A percentile compares a stretch with the other conserved stretches of the same genome.
Conservation (phyloP, 1,140 invertebrate genomes). For the Paraescarpia echinospica region DNA sequence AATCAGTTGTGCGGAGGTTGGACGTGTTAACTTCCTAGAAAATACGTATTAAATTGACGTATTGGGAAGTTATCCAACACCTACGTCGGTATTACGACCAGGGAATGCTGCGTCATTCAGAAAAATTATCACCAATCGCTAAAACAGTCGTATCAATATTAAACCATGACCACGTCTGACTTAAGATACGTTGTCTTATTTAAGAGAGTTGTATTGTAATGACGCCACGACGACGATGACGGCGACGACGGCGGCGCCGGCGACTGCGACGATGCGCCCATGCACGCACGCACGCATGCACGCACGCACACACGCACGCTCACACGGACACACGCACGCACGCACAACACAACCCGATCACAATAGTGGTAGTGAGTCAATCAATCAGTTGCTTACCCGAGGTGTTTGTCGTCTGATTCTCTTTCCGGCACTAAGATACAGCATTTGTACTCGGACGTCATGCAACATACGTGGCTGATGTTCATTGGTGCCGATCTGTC, state of each 20-base stretch:
- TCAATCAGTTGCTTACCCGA: neutral
- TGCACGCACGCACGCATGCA: neutral
- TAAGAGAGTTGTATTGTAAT: no score
- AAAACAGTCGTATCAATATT: neutral
- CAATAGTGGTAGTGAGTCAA: neutral
- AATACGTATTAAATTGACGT: neutral
- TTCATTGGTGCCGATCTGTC: neutral
- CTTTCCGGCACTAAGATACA: neutral
- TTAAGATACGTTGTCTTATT: neutral
- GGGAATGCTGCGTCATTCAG: no score
- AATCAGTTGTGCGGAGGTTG: neutral
- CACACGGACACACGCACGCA: neutral
- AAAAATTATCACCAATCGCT: no score
- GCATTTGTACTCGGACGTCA: neutral
- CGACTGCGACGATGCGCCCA: neutral
- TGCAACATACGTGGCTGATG: neutral
- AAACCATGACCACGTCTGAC: neutral
- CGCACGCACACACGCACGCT: neutral
- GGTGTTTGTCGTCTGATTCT: neutral
- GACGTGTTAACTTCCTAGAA: neutral
- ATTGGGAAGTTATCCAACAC: no score
- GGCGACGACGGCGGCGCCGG: neutral
- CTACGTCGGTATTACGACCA: no score
- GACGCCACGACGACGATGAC: neutral
- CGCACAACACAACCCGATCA: no score